These are phyloP conservation scores for Asbolus verrucosus DNA, from an alignment of 1,140 invertebrate genomes.

Conservation along the genomic window DNA sequence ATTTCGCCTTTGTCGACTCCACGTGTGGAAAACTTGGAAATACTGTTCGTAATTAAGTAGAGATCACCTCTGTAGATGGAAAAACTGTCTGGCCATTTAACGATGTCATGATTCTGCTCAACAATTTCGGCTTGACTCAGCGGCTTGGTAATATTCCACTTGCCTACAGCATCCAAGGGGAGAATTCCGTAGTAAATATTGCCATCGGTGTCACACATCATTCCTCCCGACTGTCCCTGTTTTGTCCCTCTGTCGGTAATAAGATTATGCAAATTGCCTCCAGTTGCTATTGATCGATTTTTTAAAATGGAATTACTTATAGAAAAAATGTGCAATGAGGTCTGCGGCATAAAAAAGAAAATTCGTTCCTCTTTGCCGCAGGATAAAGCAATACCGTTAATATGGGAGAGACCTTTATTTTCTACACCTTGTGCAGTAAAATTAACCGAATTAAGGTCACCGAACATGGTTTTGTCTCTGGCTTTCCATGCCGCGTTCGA, in stretches of 20 bases:
- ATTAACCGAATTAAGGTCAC: conserved; percentile 67
- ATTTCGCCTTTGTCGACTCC: conserved; percentile 32
- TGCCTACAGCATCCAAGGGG: conserved; percentile 72
- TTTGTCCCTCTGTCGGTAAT: conserved; percentile 71
- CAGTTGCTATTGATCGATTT: conserved; percentile 64
- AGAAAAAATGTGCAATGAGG: conserved; percentile 73
- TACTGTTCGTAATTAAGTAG: conserved; percentile 73
- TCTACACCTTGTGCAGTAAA: conserved; percentile 71
- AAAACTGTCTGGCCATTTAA: conserved; percentile 78
- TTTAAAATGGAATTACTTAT: conserved; percentile 69
- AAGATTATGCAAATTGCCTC: conserved; percentile 51
- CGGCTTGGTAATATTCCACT: conserved; percentile 70
- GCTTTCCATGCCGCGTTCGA: conserved; percentile 76
- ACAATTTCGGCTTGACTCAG: conserved; percentile 68
- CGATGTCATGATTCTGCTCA: conserved; percentile 71
- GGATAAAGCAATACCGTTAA: conserved; percentile 76
- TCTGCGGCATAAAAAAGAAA: conserved; percentile 74
- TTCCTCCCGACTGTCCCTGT: conserved; percentile 73
- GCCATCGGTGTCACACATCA: conserved; percentile 75
- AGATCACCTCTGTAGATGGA: conserved; percentile 74
- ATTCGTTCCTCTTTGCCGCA: conserved; percentile 66
- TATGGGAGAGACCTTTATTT: conserved; percentile 67
- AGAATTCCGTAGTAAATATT: conserved; percentile 74
- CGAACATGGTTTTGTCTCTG: conserved; percentile 70
- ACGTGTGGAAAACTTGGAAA: conserved; percentile 61